Evolutionary conservation across 1,140 invertebrate species (phyloP).

Genomic region (Potamilus streckersoni): DNA sequence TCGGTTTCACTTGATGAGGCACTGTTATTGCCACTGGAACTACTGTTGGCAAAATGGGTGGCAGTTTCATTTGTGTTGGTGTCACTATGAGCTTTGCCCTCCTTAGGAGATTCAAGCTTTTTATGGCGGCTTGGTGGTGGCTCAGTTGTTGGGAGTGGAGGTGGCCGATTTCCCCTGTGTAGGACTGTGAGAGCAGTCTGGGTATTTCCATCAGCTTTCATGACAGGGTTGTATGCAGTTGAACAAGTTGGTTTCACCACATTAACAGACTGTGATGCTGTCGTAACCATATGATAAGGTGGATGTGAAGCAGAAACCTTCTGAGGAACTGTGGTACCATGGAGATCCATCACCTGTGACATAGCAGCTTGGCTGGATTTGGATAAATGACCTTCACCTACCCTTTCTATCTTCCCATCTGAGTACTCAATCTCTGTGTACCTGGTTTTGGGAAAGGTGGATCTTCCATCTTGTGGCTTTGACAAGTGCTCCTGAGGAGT

Average conservation of each 20-base stretch:
- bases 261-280: constrained; percentile 53
- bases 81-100: constrained; percentile 14
- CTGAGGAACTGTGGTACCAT: no score
- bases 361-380: constrained; percentile 29
- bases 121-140: constrained; percentile 37
- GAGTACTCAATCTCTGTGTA: constrained; percentile 50
- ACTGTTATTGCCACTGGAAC: constrained; percentile 23
- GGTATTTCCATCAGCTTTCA: constrained; percentile 59
- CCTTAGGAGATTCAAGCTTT: constrained; percentile 33
- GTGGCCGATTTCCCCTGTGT: constrained; percentile 38
- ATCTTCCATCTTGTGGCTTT: constrained; percentile 28
- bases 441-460: constrained; percentile 37
- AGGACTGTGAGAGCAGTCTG: constrained; percentile 58
- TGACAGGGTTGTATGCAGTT: constrained; percentile 37
- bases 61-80: constrained; percentile 1
- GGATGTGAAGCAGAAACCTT: constrained; percentile 6
- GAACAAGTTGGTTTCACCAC: constrained; percentile 61
- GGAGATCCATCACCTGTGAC: constrained; percentile 25
- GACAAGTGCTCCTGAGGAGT: constrained; percentile 4
- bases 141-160: constrained; percentile 36
- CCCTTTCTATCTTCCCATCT: constrained; percentile 41
- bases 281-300: constrained; percentile 24
- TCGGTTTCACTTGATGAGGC: constrained; percentile 60
- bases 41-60: constrained; percentile 4
- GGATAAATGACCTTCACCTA: constrained; percentile 43